phyloP scores from a whole-genome alignment of 2,888 invertebrate genomes.

The Chydorus sphaericus region DNA sequence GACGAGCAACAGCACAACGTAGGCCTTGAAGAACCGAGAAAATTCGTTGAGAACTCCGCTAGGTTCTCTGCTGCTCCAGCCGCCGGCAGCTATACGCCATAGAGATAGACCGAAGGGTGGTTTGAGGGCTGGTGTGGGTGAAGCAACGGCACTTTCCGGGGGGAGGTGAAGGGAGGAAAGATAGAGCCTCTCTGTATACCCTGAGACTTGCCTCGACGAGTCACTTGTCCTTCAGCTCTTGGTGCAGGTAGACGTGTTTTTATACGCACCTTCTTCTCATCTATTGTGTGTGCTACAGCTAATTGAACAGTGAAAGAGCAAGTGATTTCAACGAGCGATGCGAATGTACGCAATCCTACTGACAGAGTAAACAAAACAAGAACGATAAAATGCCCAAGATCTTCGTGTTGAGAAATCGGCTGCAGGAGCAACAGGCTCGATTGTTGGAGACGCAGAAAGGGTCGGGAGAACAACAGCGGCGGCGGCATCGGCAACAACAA shows the following conservation, averaged over 20 bases:
- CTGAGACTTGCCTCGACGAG: neutral
- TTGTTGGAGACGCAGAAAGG: slow-evolving; percentile 69
- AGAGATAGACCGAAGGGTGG: too few species aligned
- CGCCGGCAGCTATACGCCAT: too few species aligned
- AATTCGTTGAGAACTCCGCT: too few species aligned
- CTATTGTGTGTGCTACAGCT: neutral
- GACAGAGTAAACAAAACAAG: neutral
- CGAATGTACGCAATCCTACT: neutral
- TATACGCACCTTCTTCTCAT: neutral
- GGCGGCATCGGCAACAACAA: neutral
- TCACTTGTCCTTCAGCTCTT: slow-evolving; percentile 12
- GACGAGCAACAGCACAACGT: too few species aligned
- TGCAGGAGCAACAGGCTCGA: slow-evolving; percentile 78
- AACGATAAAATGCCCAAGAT: slow-evolving; percentile 67
- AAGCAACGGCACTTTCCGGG: slow-evolving; percentile 2
- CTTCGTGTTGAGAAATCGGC: slow-evolving; percentile 75
- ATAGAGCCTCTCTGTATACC: neutral
- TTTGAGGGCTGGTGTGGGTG: neutral
- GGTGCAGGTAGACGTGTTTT: neutral
- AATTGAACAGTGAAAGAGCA: neutral
- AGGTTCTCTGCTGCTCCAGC: too few species aligned
- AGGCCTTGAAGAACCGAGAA: too few species aligned
- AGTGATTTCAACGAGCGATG: slow-evolving; percentile 1
- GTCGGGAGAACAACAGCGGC: neutral
- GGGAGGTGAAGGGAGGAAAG: neutral